phyloP scores from a whole-genome alignment of 2,797 vertebrate species.

The Poeciliopsis gracilis region DNA sequence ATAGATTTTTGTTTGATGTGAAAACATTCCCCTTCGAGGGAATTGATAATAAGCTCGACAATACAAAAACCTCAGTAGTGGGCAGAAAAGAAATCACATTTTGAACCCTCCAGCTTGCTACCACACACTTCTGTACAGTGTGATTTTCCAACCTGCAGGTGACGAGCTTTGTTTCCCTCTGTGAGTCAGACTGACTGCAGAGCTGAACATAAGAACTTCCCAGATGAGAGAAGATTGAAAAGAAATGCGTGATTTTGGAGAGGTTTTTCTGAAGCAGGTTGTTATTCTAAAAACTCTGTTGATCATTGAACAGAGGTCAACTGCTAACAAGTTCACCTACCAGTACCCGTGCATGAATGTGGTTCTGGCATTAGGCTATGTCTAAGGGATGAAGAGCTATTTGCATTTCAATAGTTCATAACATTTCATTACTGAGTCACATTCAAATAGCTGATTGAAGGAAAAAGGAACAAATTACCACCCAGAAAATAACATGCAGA shows the following conservation, averaged over 20 bases:
- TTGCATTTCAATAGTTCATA: conserved; percentile 43
- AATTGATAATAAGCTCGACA: conserved; percentile 41
- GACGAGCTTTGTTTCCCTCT: conserved; percentile 27
- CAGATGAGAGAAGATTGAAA: conserved; percentile 34
- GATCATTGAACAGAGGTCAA: conserved; percentile 36
- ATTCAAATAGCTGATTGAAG: conserved; percentile 5
- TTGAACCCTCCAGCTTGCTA: conserved; percentile 40
- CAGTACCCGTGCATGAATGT: neutral
- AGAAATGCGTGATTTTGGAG: conserved; percentile 18
- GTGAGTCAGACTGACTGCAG: conserved; percentile 34
- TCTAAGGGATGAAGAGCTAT: conserved; percentile 9
- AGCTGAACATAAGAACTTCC: conserved; percentile 47
- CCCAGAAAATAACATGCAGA: neutral
- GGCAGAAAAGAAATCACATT: conserved; percentile 46
- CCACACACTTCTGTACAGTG: conserved; percentile 27
- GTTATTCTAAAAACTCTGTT: conserved; percentile 29
- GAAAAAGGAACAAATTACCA: conserved; percentile 9
- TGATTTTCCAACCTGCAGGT: conserved; percentile 32
- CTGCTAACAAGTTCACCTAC: conserved; percentile 32
- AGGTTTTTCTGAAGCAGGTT: conserved; percentile 37
- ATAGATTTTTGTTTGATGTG: conserved; percentile 20
- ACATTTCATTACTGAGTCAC: conserved; percentile 8
- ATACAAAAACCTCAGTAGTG: conserved; percentile 34
- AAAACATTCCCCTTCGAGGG: conserved; percentile 49
- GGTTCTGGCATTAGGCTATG: neutral